A percentile compares a stretch with the other conserved stretches of the same genome.
Evolutionary conservation across 2,797 vertebrate genomes (phyloP).

Genomic region (Karalla daura): DNA sequence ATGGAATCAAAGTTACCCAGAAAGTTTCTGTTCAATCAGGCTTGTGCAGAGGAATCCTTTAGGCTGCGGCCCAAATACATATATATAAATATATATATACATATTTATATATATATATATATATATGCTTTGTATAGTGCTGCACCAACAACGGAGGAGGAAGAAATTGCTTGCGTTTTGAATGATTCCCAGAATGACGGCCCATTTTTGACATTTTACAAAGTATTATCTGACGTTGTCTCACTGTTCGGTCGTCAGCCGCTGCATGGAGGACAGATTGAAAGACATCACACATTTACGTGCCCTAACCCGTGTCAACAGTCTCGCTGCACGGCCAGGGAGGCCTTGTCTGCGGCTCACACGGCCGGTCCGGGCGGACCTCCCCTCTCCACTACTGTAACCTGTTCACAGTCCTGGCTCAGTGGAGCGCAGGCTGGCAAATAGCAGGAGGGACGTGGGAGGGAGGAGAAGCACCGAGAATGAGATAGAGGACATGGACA

Average conservation of each 20-base stretch:
- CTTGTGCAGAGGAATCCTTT: conserved; percentile 4
- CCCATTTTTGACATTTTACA: conserved; percentile 18
- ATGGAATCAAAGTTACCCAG: not conserved
- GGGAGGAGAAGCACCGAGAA: conserved; percentile 35
- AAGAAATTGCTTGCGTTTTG: too few relatives aligned
- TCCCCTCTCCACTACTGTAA: conserved; percentile 63
- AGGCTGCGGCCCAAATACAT: not conserved
- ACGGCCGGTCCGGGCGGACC: conserved; percentile 45
- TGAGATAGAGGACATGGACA: conserved; percentile 49
- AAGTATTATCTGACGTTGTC: conserved; percentile 43
- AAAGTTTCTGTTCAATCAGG: not conserved
- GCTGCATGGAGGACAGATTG: conserved; percentile 11
- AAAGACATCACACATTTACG: conserved; percentile 39
- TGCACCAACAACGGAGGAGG: not conserved
- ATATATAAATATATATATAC: too few relatives aligned
- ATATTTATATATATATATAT: too few relatives aligned
- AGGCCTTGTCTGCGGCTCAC: conserved; percentile 55
- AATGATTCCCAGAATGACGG: conserved; percentile 17
- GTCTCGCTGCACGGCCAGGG: conserved; percentile 34
- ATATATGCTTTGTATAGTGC: not conserved
- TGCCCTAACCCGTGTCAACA: conserved; percentile 53
- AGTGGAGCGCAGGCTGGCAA: conserved; percentile 67
- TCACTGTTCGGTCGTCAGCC: conserved; percentile 38
- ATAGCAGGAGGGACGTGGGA: conserved; percentile 45
- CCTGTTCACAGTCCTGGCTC: conserved; percentile 69